Percentiles rank a stretch among this genome's conserved stretches.
phyloP scores from a whole-genome alignment of 2,888 invertebrate genomes.

The Steinernema carpocapsae region DNA sequence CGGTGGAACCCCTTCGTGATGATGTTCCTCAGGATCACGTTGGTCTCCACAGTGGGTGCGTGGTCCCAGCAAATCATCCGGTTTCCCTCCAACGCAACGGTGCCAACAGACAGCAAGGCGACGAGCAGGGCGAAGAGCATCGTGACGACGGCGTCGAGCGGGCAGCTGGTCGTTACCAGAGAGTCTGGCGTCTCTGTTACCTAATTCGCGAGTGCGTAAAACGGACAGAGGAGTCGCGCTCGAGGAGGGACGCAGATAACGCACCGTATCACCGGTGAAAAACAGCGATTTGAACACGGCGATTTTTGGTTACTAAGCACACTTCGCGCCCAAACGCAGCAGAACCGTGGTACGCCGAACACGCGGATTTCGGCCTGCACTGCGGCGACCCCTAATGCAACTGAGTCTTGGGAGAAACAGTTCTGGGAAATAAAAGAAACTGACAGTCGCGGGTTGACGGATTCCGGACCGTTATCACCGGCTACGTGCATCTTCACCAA shows the following conservation, averaged over 20 bases:
- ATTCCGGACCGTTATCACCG: not conserved
- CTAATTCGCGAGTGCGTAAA: not conserved
- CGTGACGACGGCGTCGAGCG: not conserved
- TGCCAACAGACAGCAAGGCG: slow-evolving; percentile 15
- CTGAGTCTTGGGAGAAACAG: too few relatives aligned
- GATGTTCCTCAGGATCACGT: not conserved
- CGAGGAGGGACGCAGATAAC: slow-evolving; percentile 18
- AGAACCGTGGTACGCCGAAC: too few relatives aligned
- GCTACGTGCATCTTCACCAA: slow-evolving; percentile 9
- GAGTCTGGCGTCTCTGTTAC: slow-evolving; percentile 18
- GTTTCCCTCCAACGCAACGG: slow-evolving; percentile 6
- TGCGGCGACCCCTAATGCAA: too few relatives aligned
- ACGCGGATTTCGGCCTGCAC: too few relatives aligned
- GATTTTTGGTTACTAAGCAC: slow-evolving; percentile 28
- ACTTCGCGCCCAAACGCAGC: too few relatives aligned
- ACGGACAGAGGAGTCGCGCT: not conserved
- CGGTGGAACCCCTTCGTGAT: not conserved
- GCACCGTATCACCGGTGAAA: slow-evolving; percentile 14
- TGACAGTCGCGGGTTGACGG: not conserved
- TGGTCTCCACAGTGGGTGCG: slow-evolving; percentile 25
- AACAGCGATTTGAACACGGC: slow-evolving; percentile 2
- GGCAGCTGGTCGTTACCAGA: slow-evolving; percentile 15
- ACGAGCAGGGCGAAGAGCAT: slow-evolving; percentile 7
- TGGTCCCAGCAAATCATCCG: slow-evolving; percentile 31
- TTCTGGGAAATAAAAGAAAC: not conserved